Evolutionary conservation across 2,888 invertebrate genomes (phyloP).

Genomic region (Rhagium mordax): DNA sequence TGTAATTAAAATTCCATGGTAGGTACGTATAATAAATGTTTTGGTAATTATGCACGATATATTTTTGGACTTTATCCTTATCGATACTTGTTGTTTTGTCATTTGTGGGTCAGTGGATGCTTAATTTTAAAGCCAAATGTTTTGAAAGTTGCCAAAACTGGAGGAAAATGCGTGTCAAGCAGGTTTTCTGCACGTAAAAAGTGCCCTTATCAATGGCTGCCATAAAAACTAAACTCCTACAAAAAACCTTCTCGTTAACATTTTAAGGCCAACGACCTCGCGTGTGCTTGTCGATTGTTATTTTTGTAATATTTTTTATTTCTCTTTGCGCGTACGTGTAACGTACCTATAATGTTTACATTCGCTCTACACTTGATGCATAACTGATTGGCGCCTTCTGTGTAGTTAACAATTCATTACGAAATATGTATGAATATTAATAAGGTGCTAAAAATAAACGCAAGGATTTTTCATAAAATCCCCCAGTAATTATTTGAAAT

Average conservation of each 20-base stretch:
- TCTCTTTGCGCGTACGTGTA: neutral
- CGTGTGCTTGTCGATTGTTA: conserved; percentile 24
- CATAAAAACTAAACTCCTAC: conserved; percentile 18
- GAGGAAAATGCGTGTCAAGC: conserved; percentile 31
- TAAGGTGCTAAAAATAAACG: neutral
- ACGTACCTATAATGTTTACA: neutral
- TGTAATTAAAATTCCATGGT: conserved; percentile 7
- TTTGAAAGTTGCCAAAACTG: conserved; percentile 40
- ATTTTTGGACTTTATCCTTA: conserved; percentile 27
- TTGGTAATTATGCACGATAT: conserved; percentile 16
- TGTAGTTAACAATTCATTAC: conserved; percentile 3
- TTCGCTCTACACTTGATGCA: neutral
- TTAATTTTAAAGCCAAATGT: conserved; percentile 40
- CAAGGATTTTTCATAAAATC: neutral
- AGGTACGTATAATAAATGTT: conserved; percentile 1
- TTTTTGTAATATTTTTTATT: conserved; percentile 26
- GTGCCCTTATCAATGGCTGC: conserved; percentile 8
- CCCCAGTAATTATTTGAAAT: too few relatives aligned
- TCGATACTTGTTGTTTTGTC: conserved; percentile 39
- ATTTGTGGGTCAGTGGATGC: conserved; percentile 44
- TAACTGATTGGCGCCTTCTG: conserved; percentile 9
- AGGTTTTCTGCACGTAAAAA: conserved; percentile 8
- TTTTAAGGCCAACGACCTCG: conserved; percentile 31
- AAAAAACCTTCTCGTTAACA: neutral
- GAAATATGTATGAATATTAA: conserved; percentile 9